A percentile compares a stretch with the other conserved stretches of the same genome.
Evolutionary conservation across 2,888 invertebrate genomes (phyloP).

Genomic region (Caenorhabditis angaria): DNA sequence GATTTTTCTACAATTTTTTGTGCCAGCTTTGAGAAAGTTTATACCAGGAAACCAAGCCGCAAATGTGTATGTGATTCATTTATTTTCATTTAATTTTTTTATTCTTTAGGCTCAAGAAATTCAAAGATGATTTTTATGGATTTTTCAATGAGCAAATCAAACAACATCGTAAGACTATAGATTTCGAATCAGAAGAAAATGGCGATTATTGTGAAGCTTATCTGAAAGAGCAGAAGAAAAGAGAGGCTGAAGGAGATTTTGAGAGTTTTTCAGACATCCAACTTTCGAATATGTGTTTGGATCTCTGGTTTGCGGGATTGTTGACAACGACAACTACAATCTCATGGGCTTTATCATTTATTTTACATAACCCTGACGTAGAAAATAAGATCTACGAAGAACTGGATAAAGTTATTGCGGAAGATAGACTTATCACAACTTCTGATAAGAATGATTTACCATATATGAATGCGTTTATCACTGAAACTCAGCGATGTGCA

Average conservation of each 20-base stretch:
- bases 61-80: not conserved
- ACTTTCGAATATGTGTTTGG: slow-evolving; percentile 26
- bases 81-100: not conserved
- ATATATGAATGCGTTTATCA: slow-evolving; percentile 52
- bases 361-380: slow-evolving; percentile 24
- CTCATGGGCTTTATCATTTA: slow-evolving; percentile 24
- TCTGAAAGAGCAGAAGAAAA: too few species aligned
- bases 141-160: slow-evolving; percentile 40
- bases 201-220: too few species aligned
- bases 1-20: slow-evolving; percentile 13
- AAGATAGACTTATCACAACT: slow-evolving; percentile 42
- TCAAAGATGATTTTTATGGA: slow-evolving; percentile 23
- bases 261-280: too few species aligned
- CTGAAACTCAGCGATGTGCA: slow-evolving; percentile 37
- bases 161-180: slow-evolving; percentile 29
- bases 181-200: slow-evolving; percentile 30
- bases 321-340: slow-evolving; percentile 22
- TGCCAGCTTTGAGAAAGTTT: slow-evolving; percentile 8
- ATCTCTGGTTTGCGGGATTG: slow-evolving; percentile 35
- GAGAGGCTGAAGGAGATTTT: too few species aligned
- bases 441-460: slow-evolving; percentile 47
- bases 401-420: slow-evolving; percentile 49
- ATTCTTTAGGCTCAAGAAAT: slow-evolving; percentile 10
- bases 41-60: slow-evolving; percentile 11
- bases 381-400: slow-evolving; percentile 53